Percentiles rank a stretch among this genome's conserved stretches.
These are phyloP conservation scores for Hippocampus mohnikei DNA, from an alignment of 2,113 vertebrate genomes.

Conservation along the genomic window DNA sequence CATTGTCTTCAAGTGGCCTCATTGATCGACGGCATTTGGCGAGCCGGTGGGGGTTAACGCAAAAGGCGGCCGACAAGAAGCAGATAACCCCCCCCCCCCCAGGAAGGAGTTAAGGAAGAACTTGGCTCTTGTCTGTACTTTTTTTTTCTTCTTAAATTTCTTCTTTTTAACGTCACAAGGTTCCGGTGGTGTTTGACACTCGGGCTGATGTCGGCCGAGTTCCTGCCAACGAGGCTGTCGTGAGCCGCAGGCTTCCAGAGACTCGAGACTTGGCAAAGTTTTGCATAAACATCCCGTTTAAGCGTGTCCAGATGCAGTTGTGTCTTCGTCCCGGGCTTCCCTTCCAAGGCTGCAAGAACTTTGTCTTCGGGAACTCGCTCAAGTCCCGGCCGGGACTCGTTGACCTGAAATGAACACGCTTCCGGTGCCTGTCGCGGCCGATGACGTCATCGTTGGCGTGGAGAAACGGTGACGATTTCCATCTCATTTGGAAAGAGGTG, in stretches of 20 bases:
- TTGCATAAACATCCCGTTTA: conserved; percentile 68
- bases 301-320: conserved; percentile 70
- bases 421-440: too few relatives aligned
- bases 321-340: conserved; percentile 53
- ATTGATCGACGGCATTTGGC: conserved; percentile 52
- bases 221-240: conserved; percentile 50
- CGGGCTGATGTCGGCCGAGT: conserved; percentile 44
- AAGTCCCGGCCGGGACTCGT: too few relatives aligned
- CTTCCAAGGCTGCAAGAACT: conserved; percentile 2
- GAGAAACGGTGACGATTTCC: too few relatives aligned
- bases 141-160: conserved; percentile 18
- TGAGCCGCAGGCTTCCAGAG: conserved; percentile 66
- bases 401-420: not conserved
- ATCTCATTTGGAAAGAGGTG: too few relatives aligned
- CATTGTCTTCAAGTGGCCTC: conserved; percentile 51
- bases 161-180: conserved; percentile 8
- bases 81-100: conserved; percentile 33
- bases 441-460: too few relatives aligned
- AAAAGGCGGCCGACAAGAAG: conserved; percentile 34
- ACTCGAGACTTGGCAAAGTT: conserved; percentile 52
- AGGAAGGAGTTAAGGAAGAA: not conserved
- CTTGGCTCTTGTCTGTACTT: conserved; percentile 21
- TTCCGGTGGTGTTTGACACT: conserved; percentile 44
- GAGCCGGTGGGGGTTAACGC: not conserved
- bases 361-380: too few relatives aligned